Percentiles rank a stretch among this genome's conserved stretches.
phyloP scores from a whole-genome alignment of 2,113 vertebrate species.

The Etia nguti region DNA sequence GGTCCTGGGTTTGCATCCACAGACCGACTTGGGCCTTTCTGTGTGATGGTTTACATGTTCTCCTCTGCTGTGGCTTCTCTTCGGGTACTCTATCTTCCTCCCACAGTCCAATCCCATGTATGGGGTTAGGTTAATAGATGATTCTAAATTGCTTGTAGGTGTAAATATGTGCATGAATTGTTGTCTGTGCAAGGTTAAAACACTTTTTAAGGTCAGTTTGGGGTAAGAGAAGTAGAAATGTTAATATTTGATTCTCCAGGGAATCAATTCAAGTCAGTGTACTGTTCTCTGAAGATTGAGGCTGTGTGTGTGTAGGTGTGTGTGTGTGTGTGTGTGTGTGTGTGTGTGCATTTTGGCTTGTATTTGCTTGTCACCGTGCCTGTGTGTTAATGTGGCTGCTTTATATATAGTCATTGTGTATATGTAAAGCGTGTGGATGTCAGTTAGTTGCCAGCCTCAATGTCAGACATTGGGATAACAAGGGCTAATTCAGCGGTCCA shows the following conservation, averaged over 20 bases:
- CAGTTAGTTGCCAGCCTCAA: slow-evolving; percentile 19
- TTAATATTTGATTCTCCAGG: background rate
- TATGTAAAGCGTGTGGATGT: slow-evolving; percentile 8
- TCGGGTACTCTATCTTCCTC: background rate
- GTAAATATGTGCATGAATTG: background rate
- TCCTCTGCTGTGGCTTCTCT: background rate
- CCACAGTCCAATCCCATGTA: rapidly evolving
- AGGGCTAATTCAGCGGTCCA: slow-evolving; percentile 51
- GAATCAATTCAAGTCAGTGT: background rate
- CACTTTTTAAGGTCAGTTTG: background rate
- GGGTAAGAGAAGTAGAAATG: background rate
- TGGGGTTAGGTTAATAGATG: background rate
- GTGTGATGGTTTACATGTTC: background rate
- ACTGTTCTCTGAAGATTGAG: background rate
- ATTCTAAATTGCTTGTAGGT: background rate
- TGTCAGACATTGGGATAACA: slow-evolving; percentile 50
- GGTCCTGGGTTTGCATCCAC: background rate
- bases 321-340: background rate
- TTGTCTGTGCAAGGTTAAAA: background rate
- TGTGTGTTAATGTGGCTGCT: slow-evolving; percentile 9
- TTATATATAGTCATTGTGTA: slow-evolving; percentile 12
- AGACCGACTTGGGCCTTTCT: background rate
- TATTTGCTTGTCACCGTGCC: background rate
- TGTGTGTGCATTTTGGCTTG: background rate
- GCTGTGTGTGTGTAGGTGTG: background rate